Base-by-base conservation (phyloP, 2,888 invertebrate species). In the Emmelina monodactyla region DNA sequence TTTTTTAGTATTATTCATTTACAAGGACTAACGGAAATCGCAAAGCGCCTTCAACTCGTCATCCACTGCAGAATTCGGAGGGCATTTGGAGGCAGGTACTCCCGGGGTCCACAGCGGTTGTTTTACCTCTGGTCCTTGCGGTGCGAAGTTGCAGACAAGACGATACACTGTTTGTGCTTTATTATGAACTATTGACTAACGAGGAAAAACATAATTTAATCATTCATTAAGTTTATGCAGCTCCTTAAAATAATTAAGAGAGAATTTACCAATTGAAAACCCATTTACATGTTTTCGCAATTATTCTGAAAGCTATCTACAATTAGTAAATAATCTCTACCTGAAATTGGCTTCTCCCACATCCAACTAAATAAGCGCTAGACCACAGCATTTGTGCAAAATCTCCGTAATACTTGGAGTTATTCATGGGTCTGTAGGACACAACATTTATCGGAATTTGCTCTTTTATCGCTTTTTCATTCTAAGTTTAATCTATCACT, bases 331-430 rank as follows among this genome's bases (percentile, higher is more conserved):
- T n/a, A n/a, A n/a, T n/a, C n/a, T n/a, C 51, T 45, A 70, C 78
- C 78, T 72, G 71, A 33, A 78, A 78, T 37, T 62, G 52, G 37
- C 70, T 73, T 22, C 78, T 54, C 1, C 65, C 78, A 41, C 78
- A 78, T 2, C 78, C 78, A 3, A 76, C 72, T 66, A 78, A 63
- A 40, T 65, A 73, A n/a, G 64, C 55, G 2, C 58, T 53, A 1
- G 75, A 50, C 68, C 71, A 76, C 16, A 69, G 44, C 47, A 78
- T 64, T 49, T 78, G 78, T 1, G 59, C 71, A 25, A 78, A 78
- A 37, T 76, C 76, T 2, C 61, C 66, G 35, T 68, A 63, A 42
- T 41, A 61, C 14, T 46, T 47, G n/a, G 43, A 36, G 3, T 42
- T 45, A 13, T 33, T 34, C 35, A 33, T 42, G 14, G 65, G 47